These are phyloP conservation scores for Pristionchus exspectatus DNA, from an alignment of 2,888 invertebrate genomes.

Conservation along the genomic window DNA sequence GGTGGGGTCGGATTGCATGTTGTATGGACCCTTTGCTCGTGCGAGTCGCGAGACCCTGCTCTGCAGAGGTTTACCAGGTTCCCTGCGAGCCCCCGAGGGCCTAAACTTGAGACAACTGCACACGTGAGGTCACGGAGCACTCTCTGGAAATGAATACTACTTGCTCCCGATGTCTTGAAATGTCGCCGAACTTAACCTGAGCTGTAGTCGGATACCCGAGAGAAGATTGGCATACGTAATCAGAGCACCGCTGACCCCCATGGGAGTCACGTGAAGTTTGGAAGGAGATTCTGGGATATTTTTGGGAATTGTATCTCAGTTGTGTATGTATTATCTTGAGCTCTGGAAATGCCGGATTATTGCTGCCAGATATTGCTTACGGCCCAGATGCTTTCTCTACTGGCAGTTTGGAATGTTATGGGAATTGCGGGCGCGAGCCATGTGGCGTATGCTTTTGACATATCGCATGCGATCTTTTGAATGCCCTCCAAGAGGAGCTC, in stretches of 20 bases:
- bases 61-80: background rate
- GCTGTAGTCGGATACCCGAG: constrained; percentile 37
- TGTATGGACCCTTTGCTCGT: constrained; percentile 1
- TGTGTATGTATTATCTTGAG: background rate
- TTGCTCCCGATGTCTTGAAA: background rate
- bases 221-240: background rate
- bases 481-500: background rate
- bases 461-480: constrained; percentile 8
- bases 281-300: background rate
- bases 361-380: background rate
- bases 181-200: background rate
- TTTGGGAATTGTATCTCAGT: background rate
- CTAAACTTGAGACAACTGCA: background rate
- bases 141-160: background rate
- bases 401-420: constrained; percentile 7
- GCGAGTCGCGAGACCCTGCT: background rate
- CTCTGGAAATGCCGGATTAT: background rate
- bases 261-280: constrained; percentile 29
- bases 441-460: background rate
- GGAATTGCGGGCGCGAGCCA: background rate
- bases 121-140: constrained; percentile 16
- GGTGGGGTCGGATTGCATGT: background rate
- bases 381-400: background rate
- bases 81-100: background rate
- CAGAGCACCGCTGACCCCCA: background rate